A percentile compares a stretch with the other conserved stretches of the same genome.
Conservation (phyloP, 2,113 vertebrate species). For the Boulengeromyrus knoepffleri region DNA sequence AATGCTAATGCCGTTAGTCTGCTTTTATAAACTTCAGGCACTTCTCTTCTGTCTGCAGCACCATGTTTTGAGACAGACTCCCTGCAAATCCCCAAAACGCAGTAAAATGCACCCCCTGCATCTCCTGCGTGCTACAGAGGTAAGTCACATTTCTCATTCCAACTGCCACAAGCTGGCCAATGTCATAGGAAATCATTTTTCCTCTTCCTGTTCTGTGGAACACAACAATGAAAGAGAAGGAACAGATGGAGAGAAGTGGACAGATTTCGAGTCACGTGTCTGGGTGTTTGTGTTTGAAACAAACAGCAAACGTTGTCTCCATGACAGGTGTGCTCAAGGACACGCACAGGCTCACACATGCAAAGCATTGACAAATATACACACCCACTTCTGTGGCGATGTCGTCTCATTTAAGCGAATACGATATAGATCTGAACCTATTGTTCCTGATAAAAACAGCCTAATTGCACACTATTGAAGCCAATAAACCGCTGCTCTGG, state of each 20-base stretch:
- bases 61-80: background rate
- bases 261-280: slow-evolving; percentile 17
- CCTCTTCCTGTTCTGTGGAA: background rate
- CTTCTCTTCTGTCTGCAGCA: background rate
- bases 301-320: slow-evolving; percentile 19
- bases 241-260: background rate
- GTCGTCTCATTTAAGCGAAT: slow-evolving; percentile 39
- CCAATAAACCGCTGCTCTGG: slow-evolving; percentile 30
- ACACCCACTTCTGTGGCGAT: slow-evolving; percentile 39
- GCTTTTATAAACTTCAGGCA: background rate
- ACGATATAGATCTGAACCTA: slow-evolving; percentile 53
- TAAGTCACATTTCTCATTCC: background rate
- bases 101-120: background rate
- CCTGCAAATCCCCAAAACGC: background rate
- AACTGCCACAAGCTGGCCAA: background rate
- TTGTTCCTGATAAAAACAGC: slow-evolving; percentile 35
- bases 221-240: background rate
- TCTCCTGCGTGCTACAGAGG: background rate
- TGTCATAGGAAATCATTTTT: background rate
- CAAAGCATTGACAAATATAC: slow-evolving; percentile 39
- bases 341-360: slow-evolving; percentile 29
- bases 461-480: slow-evolving; percentile 54
- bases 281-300: slow-evolving; percentile 21
- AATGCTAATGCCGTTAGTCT: background rate
- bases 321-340: slow-evolving; percentile 34